These are phyloP conservation scores for Pterophyllum scalare DNA, from an alignment of 2,113 vertebrate species.

Conservation along the genomic window DNA sequence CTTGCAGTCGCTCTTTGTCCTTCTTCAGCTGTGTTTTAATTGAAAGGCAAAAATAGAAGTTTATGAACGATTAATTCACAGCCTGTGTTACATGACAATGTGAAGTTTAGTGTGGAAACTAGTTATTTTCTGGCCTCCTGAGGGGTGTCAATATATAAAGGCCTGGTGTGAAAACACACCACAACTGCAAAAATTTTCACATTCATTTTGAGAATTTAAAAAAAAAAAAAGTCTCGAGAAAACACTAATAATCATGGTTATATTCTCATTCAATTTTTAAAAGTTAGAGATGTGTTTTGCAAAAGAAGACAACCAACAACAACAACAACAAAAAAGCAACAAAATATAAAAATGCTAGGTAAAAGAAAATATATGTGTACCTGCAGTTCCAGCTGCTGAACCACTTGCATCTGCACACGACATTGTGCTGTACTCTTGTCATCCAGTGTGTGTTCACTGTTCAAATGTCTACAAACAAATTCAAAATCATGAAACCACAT, in stretches of 20 bases:
- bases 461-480: conserved; percentile 92
- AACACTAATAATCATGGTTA: not conserved
- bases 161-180: conserved; percentile 50
- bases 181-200: not conserved
- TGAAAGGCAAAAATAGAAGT: conserved; percentile 44
- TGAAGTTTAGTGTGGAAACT: conserved; percentile 23
- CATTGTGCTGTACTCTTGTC: conserved; percentile 99
- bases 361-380: conserved; percentile 68
- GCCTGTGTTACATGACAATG: conserved; percentile 20
- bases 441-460: conserved; percentile 96
- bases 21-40: conserved; percentile 88
- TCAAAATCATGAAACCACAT: not conserved
- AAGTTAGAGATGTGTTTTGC: not conserved
- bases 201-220: not conserved
- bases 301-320: not conserved
- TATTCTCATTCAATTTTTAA: not conserved
- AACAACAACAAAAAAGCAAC: not conserved
- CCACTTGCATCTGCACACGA: conserved; percentile 99
- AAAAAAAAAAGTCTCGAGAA: not conserved
- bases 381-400: conserved; percentile 99
- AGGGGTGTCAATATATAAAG: conserved; percentile 47
- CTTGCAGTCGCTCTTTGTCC: conserved; percentile 98
- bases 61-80: conserved; percentile 41
- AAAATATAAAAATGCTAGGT: not conserved
- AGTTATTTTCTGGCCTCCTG: conserved; percentile 31